A percentile compares a stretch with the other conserved stretches of the same genome.
phyloP scores from a whole-genome alignment of 2,797 vertebrate genomes.

The Alosa sapidissima region DNA sequence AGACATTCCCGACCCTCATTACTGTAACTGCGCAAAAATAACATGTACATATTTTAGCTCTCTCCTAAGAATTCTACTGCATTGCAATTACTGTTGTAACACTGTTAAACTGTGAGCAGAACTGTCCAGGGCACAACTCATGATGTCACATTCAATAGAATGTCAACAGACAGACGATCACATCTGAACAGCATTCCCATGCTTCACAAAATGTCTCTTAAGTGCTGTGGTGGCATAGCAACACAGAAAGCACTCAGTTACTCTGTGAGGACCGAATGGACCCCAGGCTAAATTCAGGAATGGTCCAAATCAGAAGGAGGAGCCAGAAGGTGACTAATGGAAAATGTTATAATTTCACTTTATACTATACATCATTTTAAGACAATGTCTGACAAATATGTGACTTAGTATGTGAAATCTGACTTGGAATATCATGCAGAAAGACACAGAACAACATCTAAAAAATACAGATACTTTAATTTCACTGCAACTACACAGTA shows the following conservation, averaged over 20 bases:
- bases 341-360: neutral
- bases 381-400: neutral
- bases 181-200: neutral
- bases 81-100: neutral
- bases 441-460: constrained; percentile 61
- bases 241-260: neutral
- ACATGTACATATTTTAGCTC: neutral
- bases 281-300: neutral
- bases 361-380: neutral
- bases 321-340: neutral
- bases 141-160: neutral
- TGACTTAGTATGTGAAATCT: neutral
- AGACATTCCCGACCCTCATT: neutral
- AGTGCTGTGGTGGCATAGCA: neutral
- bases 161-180: neutral
- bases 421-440: neutral
- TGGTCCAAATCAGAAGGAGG: neutral
- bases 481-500: constrained; percentile 82
- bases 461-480: constrained; percentile 73
- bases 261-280: neutral
- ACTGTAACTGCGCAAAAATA: neutral
- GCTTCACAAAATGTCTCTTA: neutral
- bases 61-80: neutral
- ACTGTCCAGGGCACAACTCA: neutral
- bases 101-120: neutral